phyloP scores from a whole-genome alignment of 1,140 invertebrate genomes.

The Drosophila paulistorum region DNA sequence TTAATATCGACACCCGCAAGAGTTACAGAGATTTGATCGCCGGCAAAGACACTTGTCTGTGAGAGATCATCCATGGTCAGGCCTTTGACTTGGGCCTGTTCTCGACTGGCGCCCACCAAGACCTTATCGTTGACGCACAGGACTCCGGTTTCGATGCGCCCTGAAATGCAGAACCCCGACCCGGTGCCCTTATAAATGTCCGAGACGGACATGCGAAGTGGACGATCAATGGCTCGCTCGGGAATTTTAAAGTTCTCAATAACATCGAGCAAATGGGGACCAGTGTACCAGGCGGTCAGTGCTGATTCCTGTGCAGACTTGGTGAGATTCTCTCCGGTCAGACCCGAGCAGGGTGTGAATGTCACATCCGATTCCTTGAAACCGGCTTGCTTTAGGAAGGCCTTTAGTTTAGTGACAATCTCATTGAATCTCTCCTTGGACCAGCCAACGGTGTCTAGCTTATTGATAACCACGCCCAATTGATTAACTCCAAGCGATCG shows the following conservation, averaged over 20 bases:
- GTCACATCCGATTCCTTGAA: constrained; percentile 94
- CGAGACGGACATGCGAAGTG: constrained; percentile 95
- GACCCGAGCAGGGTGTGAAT: constrained; percentile 97
- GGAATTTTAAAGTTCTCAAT: constrained; percentile 94
- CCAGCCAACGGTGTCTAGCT: constrained; percentile 93
- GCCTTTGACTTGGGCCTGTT: constrained; percentile 90
- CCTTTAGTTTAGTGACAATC: constrained; percentile 92
- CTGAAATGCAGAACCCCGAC: constrained; percentile 93
- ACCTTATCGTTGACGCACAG: constrained; percentile 94
- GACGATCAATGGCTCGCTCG: constrained; percentile 92
- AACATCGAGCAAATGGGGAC: constrained; percentile 91
- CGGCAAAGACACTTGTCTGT: constrained; percentile 92
- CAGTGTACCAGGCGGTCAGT: constrained; percentile 93
- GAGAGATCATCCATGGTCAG: constrained; percentile 89
- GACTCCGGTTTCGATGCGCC: constrained; percentile 95
- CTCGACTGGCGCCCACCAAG: constrained; percentile 93
- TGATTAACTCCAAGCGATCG: constrained; percentile 95
- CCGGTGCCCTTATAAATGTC: constrained; percentile 98
- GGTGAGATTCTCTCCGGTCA: constrained; percentile 96
- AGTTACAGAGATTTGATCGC: constrained; percentile 94
- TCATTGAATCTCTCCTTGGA: constrained; percentile 92
- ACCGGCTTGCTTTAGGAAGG: constrained; percentile 97
- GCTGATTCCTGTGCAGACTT: constrained; percentile 87
- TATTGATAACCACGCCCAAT: constrained; percentile 93
- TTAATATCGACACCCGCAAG: constrained; percentile 92